A percentile compares a stretch with the other conserved stretches of the same genome.
Conservation (phyloP, 2,113 vertebrate genomes). For the Balaeniceps rex region DNA sequence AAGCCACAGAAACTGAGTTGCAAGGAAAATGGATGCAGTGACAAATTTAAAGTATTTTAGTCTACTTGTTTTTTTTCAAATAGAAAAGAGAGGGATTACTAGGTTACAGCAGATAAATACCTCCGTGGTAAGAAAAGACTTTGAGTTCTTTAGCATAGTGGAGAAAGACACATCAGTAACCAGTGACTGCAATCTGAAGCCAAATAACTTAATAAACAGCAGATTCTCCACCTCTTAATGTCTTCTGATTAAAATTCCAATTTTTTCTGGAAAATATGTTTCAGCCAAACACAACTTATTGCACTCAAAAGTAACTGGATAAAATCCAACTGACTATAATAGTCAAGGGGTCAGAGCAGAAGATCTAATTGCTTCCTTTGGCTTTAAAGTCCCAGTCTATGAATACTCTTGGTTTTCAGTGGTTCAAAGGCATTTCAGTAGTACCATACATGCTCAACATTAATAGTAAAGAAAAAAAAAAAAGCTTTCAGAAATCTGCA, state of each 20-base stretch:
- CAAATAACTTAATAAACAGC: slow-evolving; percentile 29
- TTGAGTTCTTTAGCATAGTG: background rate
- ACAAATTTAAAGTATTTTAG: background rate
- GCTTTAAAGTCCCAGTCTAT: background rate
- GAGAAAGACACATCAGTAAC: slow-evolving; percentile 1
- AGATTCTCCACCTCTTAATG: background rate
- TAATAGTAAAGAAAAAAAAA: background rate
- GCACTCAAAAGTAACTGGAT: background rate
- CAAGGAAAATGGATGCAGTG: background rate
- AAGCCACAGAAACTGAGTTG: background rate
- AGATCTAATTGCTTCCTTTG: slow-evolving; percentile 16
- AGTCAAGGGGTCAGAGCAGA: background rate
- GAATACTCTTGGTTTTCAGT: background rate
- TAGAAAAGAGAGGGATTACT: background rate
- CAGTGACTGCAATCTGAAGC: background rate
- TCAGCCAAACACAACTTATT: background rate
- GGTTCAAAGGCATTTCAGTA: background rate
- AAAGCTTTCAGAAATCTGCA: background rate
- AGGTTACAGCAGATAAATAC: background rate
- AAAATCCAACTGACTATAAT: background rate
- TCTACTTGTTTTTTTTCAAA: background rate
- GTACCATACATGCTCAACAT: background rate
- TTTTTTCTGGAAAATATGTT: slow-evolving; percentile 6
- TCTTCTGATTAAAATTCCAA: background rate
- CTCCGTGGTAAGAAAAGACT: background rate